These are phyloP conservation scores for Drosophila trapezifrons DNA, from an alignment of 1,140 invertebrate genomes.

Conservation along the genomic window DNA sequence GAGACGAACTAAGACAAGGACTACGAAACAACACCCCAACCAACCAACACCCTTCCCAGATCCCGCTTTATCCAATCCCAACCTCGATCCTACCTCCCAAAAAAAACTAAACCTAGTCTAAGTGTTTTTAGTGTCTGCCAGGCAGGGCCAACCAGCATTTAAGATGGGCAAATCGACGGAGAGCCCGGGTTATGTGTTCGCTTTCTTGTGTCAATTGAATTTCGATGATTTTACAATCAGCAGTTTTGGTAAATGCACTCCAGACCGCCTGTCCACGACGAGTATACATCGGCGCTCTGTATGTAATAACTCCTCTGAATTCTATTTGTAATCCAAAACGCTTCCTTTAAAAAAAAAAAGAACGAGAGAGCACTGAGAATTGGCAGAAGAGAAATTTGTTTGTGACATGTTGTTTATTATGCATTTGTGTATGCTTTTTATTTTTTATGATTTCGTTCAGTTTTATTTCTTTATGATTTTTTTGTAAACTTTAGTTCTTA, in stretches of 20 bases:
- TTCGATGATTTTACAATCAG: constrained; percentile 19
- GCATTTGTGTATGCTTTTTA: constrained; percentile 76
- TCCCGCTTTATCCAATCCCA: constrained; percentile 48
- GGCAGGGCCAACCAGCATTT: constrained; percentile 44
- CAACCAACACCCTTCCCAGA: constrained; percentile 38
- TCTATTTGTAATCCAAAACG: constrained; percentile 32
- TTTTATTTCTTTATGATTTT: constrained; percentile 62
- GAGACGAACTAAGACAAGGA: constrained; percentile 59
- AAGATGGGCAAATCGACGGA: constrained; percentile 34
- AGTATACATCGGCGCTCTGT: constrained; percentile 35
- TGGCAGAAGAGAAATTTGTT: constrained; percentile 51
- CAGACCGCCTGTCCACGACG: constrained; percentile 58
- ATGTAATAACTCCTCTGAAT: constrained; percentile 16
- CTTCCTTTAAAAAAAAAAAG: constrained; percentile 10
- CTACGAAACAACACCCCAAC: constrained; percentile 15
- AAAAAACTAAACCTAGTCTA: constrained; percentile 49
- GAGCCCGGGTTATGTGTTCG: constrained; percentile 63
- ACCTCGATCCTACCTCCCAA: constrained; percentile 34
- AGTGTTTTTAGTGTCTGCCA: constrained; percentile 54
- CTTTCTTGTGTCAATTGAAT: constrained; percentile 34
- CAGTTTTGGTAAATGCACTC: constrained; percentile 60
- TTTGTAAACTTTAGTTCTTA: constrained; percentile 68
- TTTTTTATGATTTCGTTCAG: constrained; percentile 70
- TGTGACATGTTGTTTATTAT: constrained; percentile 83
- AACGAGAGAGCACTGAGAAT: constrained; percentile 26